A percentile compares a stretch with the other conserved stretches of the same genome.
phyloP scores from a whole-genome alignment of 2,888 invertebrate species.

The Linyphia triangularis region DNA sequence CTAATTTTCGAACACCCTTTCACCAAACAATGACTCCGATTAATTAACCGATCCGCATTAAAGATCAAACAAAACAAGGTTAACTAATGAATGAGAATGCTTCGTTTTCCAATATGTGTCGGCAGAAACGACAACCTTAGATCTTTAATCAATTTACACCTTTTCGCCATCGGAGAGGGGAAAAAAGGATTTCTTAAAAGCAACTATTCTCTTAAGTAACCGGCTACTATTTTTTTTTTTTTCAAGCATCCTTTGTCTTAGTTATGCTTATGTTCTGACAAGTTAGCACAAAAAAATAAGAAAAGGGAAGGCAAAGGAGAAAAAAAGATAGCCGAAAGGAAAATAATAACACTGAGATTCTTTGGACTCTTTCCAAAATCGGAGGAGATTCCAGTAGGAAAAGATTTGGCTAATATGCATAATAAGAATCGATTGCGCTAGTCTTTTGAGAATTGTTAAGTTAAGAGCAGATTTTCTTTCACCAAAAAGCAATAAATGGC shows the following conservation, averaged over 20 bases:
- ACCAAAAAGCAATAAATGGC: not conserved
- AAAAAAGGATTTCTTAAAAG: not conserved
- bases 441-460: not conserved
- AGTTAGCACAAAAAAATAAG: not conserved
- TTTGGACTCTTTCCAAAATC: constrained; percentile 6
- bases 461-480: not conserved
- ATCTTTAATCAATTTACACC: constrained; percentile 45
- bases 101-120: not conserved
- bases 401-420: not conserved
- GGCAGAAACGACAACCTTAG: constrained; percentile 18
- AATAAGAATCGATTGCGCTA: not conserved
- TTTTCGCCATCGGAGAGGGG: not conserved
- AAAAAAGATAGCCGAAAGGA: not conserved
- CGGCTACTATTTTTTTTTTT: not conserved
- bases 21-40: not conserved
- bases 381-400: not conserved
- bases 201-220: not conserved
- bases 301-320: not conserved
- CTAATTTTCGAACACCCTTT: not conserved
- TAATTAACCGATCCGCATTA: not conserved
- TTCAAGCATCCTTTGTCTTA: constrained; percentile 4
- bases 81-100: not conserved
- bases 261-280: not conserved
- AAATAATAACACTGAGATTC: constrained; percentile 20
- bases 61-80: not conserved